These are phyloP conservation scores for Willowsia nigromaculata DNA, from an alignment of 2,888 invertebrate species.

Conservation along the genomic window DNA sequence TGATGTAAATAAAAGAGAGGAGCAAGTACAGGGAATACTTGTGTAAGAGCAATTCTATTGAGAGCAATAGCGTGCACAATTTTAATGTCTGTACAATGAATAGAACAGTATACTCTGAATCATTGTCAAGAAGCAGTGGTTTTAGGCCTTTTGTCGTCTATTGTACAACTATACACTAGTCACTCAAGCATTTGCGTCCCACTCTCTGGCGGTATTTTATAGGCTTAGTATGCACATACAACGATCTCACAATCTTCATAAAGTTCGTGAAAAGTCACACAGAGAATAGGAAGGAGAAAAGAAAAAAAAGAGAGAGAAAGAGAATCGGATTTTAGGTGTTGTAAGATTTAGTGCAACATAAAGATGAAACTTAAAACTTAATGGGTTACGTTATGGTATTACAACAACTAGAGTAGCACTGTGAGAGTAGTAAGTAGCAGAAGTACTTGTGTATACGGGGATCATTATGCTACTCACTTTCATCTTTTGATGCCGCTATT, in stretches of 20 bases:
- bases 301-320: slow-evolving; percentile 2
- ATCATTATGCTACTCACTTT: slow-evolving; percentile 6
- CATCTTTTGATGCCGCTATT: slow-evolving; percentile 1
- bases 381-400: slow-evolving; percentile 58
- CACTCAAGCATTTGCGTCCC: not conserved
- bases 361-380: slow-evolving; percentile 66
- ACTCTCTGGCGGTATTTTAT: slow-evolving; percentile 25
- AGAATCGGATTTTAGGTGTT: slow-evolving; percentile 57
- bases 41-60: not conserved
- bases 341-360: slow-evolving; percentile 57
- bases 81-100: not conserved
- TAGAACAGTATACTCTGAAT: not conserved
- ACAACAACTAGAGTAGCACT: not conserved
- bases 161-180: not conserved
- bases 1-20: not conserved
- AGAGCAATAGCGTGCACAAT: not conserved
- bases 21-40: not conserved
- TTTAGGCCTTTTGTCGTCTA: not conserved
- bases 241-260: slow-evolving; percentile 37
- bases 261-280: slow-evolving; percentile 36
- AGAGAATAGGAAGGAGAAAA: not conserved
- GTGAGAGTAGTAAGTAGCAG: not conserved
- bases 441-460: not conserved
- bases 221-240: not conserved
- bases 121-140: not conserved